A percentile compares a stretch with the other conserved stretches of the same genome.
phyloP scores from a whole-genome alignment of 1,140 invertebrate genomes.

The Panulirus ornatus region DNA sequence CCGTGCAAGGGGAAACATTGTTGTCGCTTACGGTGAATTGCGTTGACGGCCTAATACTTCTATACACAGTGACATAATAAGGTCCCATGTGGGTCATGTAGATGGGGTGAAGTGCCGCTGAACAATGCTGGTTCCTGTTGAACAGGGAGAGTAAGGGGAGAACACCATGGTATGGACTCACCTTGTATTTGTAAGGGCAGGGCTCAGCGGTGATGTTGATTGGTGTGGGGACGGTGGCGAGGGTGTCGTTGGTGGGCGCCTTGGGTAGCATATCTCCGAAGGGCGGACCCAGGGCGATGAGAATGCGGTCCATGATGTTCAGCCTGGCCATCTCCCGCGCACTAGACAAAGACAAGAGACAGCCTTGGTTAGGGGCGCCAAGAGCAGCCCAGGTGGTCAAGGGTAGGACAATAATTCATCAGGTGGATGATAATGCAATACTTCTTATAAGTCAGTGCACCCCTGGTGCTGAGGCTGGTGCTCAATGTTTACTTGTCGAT shows the following conservation, averaged over 20 bases:
- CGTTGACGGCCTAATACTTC: no score
- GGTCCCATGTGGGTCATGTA: no score
- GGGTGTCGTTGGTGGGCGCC: constrained; percentile 65
- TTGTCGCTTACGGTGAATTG: no score
- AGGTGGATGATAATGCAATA: no score
- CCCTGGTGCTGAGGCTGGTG: no score
- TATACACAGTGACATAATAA: no score
- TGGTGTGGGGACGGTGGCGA: constrained; percentile 64
- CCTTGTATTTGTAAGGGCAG: constrained; percentile 66
- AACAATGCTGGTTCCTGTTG: no score
- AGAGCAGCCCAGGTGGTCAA: neutral
- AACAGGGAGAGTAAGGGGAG: neutral
- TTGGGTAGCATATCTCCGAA: constrained; percentile 59
- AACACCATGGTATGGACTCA: constrained; percentile 25
- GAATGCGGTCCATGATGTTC: constrained; percentile 62
- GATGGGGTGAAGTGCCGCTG: no score
- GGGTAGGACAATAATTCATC: no score
- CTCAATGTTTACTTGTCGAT: no score
- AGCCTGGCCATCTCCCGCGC: constrained; percentile 36
- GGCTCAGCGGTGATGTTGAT: constrained; percentile 57
- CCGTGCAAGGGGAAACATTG: no score
- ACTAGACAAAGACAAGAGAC: neutral
- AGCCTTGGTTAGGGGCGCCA: neutral
- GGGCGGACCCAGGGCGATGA: constrained; percentile 56
- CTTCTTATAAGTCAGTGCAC: no score